Evolutionary conservation across 2,888 invertebrate genomes (phyloP), one percentile per base, ranked within the genome.

Genomic region (Hypolimnas misippus): DNA sequence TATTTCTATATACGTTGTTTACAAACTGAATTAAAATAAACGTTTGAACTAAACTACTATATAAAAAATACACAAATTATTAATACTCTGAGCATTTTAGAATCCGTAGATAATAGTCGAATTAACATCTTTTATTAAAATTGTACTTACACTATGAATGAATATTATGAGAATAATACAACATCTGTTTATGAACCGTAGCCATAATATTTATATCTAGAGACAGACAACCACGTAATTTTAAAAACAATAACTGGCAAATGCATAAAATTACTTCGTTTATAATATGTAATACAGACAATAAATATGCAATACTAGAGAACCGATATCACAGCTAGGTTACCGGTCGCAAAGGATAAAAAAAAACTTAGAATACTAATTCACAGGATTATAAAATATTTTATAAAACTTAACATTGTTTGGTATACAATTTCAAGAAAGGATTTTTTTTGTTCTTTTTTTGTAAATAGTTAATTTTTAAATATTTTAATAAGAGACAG

Each of bases 241-340:
- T n/a, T n/a, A n/a, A n/a, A n/a, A 62, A 68, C 38, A 35, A 57
- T 60, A 57, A 68, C 66, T 54, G 64, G 50, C 68, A 68, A 66
- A 69, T 68, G 69, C 68, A 51, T 50, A 62, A 55, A 64, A 78
- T 85, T 85, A 85, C 83, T 59, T 59, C 42, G 42, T 53, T 57
- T 42, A 55, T 58, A 63, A 66, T 60, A 62, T 66, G 42, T 62
- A 66, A 63, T 63, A 63, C 56, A 63, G 58, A 59, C 63, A 59
- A 63, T 58, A 64, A 62, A 67, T 58, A 64, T 56, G 55, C 51
- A 67, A 64, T 64, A 67, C 62, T 67, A 64, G 3, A 51, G 42
- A 56, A 56, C 33, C 52, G 46, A 55, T 42, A 38, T 58, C 61
- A 46, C 44, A 64, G 66, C 58, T 64, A 63, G 35, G 50, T 42